Conservation (phyloP, 2,888 invertebrate species). For the Nebria salina region DNA sequence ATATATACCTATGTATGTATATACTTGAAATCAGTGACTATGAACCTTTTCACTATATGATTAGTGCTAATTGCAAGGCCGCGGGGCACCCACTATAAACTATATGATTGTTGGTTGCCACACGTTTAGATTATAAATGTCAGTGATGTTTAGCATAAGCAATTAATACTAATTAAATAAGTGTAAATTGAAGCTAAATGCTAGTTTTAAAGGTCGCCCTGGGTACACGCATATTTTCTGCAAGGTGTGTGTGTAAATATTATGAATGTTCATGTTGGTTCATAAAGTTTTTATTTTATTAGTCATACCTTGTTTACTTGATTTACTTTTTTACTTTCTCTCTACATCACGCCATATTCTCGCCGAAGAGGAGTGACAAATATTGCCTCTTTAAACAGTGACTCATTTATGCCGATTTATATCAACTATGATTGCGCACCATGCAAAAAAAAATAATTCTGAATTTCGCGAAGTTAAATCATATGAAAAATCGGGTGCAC, state of each 20-base stretch:
- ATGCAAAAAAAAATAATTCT: too few species aligned
- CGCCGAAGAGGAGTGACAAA: neutral
- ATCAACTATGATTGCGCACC: neutral
- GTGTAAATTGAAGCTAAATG: slow-evolving; percentile 17
- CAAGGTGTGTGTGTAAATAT: neutral
- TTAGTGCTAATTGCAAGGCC: neutral
- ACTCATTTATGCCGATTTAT: neutral
- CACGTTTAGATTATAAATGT: slow-evolving; percentile 15
- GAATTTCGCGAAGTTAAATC: too few species aligned
- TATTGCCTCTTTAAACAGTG: neutral
- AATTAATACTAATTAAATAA: slow-evolving; percentile 21
- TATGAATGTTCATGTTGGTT: neutral
- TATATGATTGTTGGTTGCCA: slow-evolving; percentile 1
- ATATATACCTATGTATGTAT: neutral
- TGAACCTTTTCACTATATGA: neutral
- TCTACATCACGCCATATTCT: neutral
- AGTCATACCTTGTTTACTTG: neutral
- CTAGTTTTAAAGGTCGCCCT: slow-evolving; percentile 11
- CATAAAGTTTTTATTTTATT: neutral
- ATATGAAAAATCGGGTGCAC: neutral
- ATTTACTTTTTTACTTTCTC: slow-evolving; percentile 1
- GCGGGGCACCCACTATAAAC: neutral
- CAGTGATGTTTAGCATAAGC: slow-evolving; percentile 16
- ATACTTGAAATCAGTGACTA: neutral
- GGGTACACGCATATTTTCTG: slow-evolving; percentile 3